Conservation (phyloP, 2,113 vertebrate genomes). For the Orcinus orca region DNA sequence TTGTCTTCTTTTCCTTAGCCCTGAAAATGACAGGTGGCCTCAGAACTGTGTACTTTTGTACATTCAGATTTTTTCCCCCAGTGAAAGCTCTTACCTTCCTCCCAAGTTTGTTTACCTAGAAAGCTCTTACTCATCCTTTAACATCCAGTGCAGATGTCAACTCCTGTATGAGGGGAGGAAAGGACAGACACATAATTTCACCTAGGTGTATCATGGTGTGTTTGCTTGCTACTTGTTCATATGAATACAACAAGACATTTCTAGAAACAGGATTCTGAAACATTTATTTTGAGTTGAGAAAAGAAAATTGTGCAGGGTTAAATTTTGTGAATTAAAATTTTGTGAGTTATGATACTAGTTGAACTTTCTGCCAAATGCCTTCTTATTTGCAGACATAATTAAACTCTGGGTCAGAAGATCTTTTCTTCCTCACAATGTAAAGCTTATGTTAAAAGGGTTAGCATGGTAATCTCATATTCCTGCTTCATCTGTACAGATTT, state of each 20-base stretch:
- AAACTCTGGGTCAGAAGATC: background rate
- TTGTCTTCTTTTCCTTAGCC: background rate
- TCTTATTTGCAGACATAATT: background rate
- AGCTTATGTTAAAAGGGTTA: conserved; percentile 1
- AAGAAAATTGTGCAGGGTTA: background rate
- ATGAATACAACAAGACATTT: background rate
- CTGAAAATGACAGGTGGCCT: background rate
- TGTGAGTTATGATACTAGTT: background rate
- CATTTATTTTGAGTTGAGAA: background rate
- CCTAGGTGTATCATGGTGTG: background rate
- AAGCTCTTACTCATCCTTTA: background rate
- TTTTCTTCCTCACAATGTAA: background rate
- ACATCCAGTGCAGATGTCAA: background rate
- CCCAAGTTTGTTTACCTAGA: background rate
- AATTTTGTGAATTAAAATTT: conserved; percentile 8
- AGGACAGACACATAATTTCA: background rate
- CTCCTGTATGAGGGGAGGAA: background rate
- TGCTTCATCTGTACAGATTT: background rate
- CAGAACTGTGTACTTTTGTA: background rate
- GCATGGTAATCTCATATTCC: background rate
- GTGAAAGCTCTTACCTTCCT: background rate
- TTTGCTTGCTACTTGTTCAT: background rate
- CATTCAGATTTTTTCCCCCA: background rate
- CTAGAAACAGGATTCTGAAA: background rate
- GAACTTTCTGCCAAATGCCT: background rate